Conservation (phyloP, 2,797 vertebrate species). For the Pantherophis alleghaniensis region DNA sequence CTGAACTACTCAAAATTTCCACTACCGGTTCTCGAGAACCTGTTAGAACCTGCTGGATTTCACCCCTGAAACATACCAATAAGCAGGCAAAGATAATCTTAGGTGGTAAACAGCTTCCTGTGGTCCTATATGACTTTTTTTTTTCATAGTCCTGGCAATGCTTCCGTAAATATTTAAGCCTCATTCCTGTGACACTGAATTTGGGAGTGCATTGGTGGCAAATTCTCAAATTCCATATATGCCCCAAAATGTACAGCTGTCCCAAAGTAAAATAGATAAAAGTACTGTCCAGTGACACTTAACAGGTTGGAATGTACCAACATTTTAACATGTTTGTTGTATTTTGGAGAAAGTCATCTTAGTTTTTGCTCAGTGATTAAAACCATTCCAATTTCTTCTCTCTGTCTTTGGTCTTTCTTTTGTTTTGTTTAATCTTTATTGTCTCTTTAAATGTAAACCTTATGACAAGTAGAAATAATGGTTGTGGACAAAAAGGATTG, state of each 20-base stretch:
- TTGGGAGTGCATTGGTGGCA: not conserved
- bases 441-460: not conserved
- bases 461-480: not conserved
- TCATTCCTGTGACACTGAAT: not conserved
- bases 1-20: too few species aligned
- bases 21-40: too few species aligned
- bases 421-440: not conserved
- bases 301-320: not conserved
- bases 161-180: not conserved
- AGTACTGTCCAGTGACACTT: not conserved
- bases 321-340: not conserved
- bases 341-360: not conserved
- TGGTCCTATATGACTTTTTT: not conserved
- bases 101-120: not conserved
- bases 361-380: not conserved
- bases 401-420: not conserved
- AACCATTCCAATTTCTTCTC: not conserved
- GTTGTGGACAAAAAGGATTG: not conserved
- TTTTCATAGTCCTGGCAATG: not conserved
- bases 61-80: not conserved
- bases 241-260: not conserved
- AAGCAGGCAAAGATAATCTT: not conserved
- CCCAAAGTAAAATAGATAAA: not conserved
- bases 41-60: too few species aligned
- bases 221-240: not conserved